Evolutionary conservation across 2,113 vertebrate genomes (phyloP).

Genomic region (Holacanthus passer): DNA sequence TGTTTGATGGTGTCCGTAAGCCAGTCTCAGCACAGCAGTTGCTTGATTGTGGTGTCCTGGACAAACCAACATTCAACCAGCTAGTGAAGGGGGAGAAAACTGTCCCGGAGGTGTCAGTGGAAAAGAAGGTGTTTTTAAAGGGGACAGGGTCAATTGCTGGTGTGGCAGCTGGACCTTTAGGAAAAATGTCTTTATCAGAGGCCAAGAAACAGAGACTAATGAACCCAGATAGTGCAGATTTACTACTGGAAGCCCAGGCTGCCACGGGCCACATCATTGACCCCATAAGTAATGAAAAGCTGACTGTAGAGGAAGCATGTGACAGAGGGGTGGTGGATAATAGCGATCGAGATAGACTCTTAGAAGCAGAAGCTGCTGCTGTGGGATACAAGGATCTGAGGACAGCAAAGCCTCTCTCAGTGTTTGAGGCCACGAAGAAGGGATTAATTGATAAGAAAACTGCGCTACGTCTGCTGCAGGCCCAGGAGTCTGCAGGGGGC

Average conservation of each 20-base stretch:
- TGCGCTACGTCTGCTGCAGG: conserved; percentile 91
- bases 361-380: conserved; percentile 86
- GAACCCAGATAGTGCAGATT: conserved; percentile 49
- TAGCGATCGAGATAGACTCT: conserved; percentile 87
- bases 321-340: conserved; percentile 88
- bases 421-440: conserved; percentile 93
- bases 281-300: conserved; percentile 84
- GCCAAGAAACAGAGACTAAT: conserved; percentile 65
- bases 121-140: conserved; percentile 87
- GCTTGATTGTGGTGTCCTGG: conserved; percentile 88
- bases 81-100: conserved; percentile 89
- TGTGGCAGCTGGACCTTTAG: conserved; percentile 69
- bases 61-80: conserved; percentile 85
- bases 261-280: conserved; percentile 93
- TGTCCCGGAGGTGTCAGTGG: conserved; percentile 85
- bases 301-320: conserved; percentile 89
- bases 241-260: conserved; percentile 87
- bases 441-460: conserved; percentile 89
- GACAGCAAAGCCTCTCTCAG: conserved; percentile 86
- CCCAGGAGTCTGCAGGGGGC: conserved; percentile 89
- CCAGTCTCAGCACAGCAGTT: conserved; percentile 87
- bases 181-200: conserved; percentile 56
- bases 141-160: conserved; percentile 80
- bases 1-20: conserved; percentile 90
- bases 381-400: conserved; percentile 90